phyloP scores from a whole-genome alignment of 2,113 vertebrate genomes.

The Proteles cristata region DNA sequence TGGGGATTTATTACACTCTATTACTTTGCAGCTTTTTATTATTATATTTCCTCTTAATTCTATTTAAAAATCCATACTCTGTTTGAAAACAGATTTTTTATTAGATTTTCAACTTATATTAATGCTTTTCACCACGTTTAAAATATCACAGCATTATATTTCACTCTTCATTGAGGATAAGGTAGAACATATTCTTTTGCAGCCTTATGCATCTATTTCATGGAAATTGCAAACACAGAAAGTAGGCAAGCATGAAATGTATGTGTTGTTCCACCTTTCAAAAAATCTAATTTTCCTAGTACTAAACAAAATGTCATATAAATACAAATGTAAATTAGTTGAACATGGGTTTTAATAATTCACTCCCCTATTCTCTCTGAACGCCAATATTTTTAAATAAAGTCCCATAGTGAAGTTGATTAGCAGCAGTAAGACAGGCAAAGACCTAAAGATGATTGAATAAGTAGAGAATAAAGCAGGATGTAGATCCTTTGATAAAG shows the following conservation, averaged over 20 bases:
- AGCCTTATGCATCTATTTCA: not conserved
- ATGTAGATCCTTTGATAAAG: conserved; percentile 27
- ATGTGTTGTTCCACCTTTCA: not conserved
- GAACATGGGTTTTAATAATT: conserved; percentile 17
- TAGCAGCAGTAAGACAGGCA: conserved; percentile 26
- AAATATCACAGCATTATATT: conserved; percentile 31
- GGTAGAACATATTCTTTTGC: not conserved
- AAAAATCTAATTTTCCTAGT: not conserved
- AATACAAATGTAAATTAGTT: not conserved
- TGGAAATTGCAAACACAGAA: conserved; percentile 6
- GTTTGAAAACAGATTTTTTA: conserved; percentile 60
- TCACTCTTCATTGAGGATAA: conserved; percentile 7
- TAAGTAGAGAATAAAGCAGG: conserved; percentile 27
- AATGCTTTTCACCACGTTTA: not conserved
- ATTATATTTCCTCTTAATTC: conserved; percentile 64
- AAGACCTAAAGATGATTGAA: conserved; percentile 46
- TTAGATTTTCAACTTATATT: conserved; percentile 39
- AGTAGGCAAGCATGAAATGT: not conserved
- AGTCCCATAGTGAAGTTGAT: conserved; percentile 46
- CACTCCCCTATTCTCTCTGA: not conserved
- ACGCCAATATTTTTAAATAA: conserved; percentile 33
- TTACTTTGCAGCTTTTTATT: conserved; percentile 54
- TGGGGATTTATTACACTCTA: conserved; percentile 64
- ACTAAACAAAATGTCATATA: not conserved
- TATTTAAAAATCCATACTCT: conserved; percentile 68